phyloP scores from a whole-genome alignment of 1,140 invertebrate species.

The Drosophila ohnishii region DNA sequence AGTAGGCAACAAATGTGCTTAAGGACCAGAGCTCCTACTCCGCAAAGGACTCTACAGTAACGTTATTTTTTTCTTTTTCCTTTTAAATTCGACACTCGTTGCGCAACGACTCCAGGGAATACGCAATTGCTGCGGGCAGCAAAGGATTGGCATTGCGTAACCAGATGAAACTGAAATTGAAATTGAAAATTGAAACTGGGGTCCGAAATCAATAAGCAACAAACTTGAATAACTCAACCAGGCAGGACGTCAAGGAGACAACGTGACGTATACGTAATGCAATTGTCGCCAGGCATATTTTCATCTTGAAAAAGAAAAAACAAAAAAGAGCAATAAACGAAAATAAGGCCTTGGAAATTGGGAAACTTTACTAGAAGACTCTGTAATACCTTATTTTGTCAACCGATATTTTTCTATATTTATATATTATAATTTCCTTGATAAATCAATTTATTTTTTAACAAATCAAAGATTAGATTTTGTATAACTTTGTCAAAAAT shows the following conservation, averaged over 20 bases:
- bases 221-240: constrained; percentile 37
- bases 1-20: constrained; percentile 43
- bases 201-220: constrained; percentile 53
- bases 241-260: constrained; percentile 14
- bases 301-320: not conserved
- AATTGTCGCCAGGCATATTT: constrained; percentile 47
- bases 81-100: constrained; percentile 48
- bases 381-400: not conserved
- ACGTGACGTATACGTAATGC: constrained; percentile 62
- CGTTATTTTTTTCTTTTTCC: not conserved
- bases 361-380: not conserved
- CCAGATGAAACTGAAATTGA: constrained; percentile 27
- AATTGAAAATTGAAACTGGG: constrained; percentile 22
- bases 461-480: too few relatives aligned
- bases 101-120: constrained; percentile 53
- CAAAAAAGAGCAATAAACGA: constrained; percentile 1
- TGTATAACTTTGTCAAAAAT: too few relatives aligned
- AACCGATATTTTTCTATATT: too few relatives aligned
- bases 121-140: constrained; percentile 11
- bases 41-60: constrained; percentile 8
- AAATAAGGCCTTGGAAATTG: not conserved
- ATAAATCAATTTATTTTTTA: too few relatives aligned
- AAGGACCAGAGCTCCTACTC: constrained; percentile 1
- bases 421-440: too few relatives aligned
- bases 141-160: constrained; percentile 54